phyloP scores from a whole-genome alignment of 2,888 invertebrate genomes.

The Pseudococcus jackbeardsleyi region DNA sequence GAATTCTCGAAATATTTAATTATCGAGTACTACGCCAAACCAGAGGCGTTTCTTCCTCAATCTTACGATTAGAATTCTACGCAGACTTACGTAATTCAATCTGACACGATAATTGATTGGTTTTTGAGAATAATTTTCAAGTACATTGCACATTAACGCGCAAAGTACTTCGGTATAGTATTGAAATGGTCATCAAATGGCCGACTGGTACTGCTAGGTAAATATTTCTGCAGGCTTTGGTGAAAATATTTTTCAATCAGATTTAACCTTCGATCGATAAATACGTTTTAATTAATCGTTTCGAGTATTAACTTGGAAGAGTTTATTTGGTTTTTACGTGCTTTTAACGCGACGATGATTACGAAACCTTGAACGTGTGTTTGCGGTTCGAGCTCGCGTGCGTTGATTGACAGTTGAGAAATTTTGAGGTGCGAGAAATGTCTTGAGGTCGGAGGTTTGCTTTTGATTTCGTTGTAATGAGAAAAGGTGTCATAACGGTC shows the following conservation, averaged over 20 bases:
- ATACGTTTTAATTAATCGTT: slow-evolving; percentile 49
- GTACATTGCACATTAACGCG: not conserved
- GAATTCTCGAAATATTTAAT: not conserved
- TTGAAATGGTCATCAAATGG: not conserved
- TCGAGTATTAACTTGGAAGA: not conserved
- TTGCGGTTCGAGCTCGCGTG: slow-evolving; percentile 2
- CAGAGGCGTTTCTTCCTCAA: not conserved
- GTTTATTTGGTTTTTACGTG: not conserved
- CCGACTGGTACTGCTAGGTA: not conserved
- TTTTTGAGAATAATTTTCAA: slow-evolving; percentile 46
- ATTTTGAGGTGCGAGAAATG: not conserved
- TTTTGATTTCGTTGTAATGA: not conserved
- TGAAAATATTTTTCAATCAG: slow-evolving; percentile 19
- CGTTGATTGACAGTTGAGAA: slow-evolving; percentile 25
- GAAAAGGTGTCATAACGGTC: not conserved
- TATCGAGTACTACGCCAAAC: not conserved
- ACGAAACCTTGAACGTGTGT: slow-evolving; percentile 49
- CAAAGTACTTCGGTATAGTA: not conserved
- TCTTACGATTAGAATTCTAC: not conserved
- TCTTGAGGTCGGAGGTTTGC: not conserved
- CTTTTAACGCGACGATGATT: not conserved
- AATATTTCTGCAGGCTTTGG: slow-evolving; percentile 21
- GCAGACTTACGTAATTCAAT: not conserved
- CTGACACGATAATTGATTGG: slow-evolving; percentile 20
- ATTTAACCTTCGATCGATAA: slow-evolving; percentile 40